Evolutionary conservation across 2,888 invertebrate species (phyloP), one percentile per base, ranked within the genome.

Genomic region (Acheta domesticus): DNA sequence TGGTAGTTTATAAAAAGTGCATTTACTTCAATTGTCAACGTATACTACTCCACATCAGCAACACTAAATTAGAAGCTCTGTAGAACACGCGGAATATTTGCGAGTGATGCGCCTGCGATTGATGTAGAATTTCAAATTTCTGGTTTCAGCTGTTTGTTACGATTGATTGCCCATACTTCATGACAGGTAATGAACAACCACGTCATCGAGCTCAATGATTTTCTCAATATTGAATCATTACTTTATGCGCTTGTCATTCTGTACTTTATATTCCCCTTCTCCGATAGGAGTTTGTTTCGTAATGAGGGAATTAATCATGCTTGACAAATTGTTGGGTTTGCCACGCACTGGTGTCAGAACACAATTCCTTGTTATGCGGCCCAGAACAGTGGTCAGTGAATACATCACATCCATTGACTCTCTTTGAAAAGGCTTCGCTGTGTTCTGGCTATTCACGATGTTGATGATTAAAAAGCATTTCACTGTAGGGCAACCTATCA

Each of bases 151-250:
- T 19, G n/a, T 62, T 62, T 62, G 14, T n/a, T 19, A 62, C 62
- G n/a, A 62, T 62, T 62, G 62, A 62, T 62, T 16, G n/a, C 62
- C 62, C 14, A 62, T 62, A 62, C 62, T 62, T 62, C 62, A 62
- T 62, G 62, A 62, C 62, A 62, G 62, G n/a, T 62, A 62, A 62
- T 62, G 62, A 62, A 62, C 62, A 62, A 62, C 62, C n/a, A n/a
- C 62, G 62, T 62, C 62, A 62, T 62, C 62, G 36, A 62, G 62
- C 62, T 62, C 62, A 62, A 62, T 62, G 62, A 62, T 62, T 62
- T 62, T n/a, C 62, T 62, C 62, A 62, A 62, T 62, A 62, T 62
- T 62, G 62, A 62, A 62, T 62, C 62, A 62, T 62, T 62, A 62
- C 62, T 62, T 62, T 14, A 62, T 62, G 62, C n/a, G 16, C 62